Evolutionary conservation across 2,888 invertebrate species (phyloP), one percentile per base, ranked within the genome.

Genomic region (Eubasilissa splendida): DNA sequence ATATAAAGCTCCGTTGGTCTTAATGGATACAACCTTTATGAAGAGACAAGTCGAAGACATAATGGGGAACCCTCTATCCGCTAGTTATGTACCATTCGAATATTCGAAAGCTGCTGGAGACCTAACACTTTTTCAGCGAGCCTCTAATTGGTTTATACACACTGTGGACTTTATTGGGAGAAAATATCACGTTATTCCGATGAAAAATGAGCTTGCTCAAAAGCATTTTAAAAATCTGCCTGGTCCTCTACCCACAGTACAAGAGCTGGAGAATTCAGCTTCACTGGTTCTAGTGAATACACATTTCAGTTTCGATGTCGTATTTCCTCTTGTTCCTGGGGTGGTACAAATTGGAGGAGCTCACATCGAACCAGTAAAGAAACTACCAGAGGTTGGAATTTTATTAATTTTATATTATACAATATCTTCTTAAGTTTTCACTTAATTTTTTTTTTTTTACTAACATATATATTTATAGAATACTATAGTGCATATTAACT

Each of bases 271-370:
- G 82, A 87, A 83, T 71, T 88, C 90, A 83, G 87, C 87, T 2
- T 88, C 91, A 0, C 80, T 92, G 82, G 86, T 91, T 31, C 85
- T 92, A 52, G 84, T 90, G 0, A 92, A 92, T 84, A 87, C 89
- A 8, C 92, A 93, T 85, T 89, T 88, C 65, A 90, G 90, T 85
- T 88, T 90, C 79, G 89, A 90, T 71, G 83, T 86, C 7, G 87
- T 91, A 1, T 86, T 87, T 4, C 92, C 92, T 0, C 87, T 90
- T 31, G 87, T 91, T 2, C 93, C 92, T 0, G 92, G 91, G 85
- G 87, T 92, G 80, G 87, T 92, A 1, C 91, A 92, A 84, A 88
- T 93, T 71, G 93, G 92, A 33, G 93, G 93, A 52, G 85, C 90
- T 71, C 93, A 93, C 86, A 85, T 91, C 9, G 86, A 86, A 14